Evolutionary conservation across 2,888 invertebrate genomes (phyloP).

Genomic region (Drosophila mulleri): DNA sequence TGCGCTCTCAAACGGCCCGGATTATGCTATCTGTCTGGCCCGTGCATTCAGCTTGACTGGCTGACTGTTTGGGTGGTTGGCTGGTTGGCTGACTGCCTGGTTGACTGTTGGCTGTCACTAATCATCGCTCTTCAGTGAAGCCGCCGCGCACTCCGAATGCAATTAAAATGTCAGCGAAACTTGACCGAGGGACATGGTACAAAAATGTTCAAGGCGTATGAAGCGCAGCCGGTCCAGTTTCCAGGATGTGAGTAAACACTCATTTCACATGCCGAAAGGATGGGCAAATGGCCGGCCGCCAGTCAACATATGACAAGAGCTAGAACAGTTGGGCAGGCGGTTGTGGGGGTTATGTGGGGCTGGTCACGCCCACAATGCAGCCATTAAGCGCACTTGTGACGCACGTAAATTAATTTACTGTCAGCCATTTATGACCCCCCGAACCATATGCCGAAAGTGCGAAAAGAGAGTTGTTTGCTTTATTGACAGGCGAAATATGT

Average conservation of each 20-base stretch:
- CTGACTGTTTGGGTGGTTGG: conserved; percentile 19
- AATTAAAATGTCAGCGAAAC: conserved; percentile 73
- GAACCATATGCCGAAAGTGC: conserved; percentile 19
- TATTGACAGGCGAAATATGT: conserved; percentile 69
- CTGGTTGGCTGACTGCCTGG: conserved; percentile 28
- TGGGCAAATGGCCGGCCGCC: conserved; percentile 1
- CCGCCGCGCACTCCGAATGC: conserved; percentile 62
- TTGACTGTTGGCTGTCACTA: conserved; percentile 38
- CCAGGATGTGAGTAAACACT: conserved; percentile 49
- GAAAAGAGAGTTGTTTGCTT: conserved; percentile 43
- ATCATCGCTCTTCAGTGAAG: conserved; percentile 30
- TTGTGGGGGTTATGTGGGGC: conserved; percentile 19
- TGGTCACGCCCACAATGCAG: conserved; percentile 37
- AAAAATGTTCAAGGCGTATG: conserved; percentile 39
- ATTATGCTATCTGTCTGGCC: conserved; percentile 53
- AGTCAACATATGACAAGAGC: conserved; percentile 44
- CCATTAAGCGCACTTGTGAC: conserved; percentile 76
- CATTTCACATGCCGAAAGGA: conserved; percentile 59
- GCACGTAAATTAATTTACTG: conserved; percentile 76
- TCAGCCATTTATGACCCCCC: conserved; percentile 62
- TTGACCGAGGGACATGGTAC: conserved; percentile 23
- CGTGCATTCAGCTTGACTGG: conserved; percentile 14
- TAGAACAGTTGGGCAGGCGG: conserved; percentile 40
- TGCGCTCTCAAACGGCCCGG: conserved; percentile 33
- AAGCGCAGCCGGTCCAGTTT: conserved; percentile 11